A percentile compares a stretch with the other conserved stretches of the same genome.
These are phyloP conservation scores for Sprattus sprattus DNA, from an alignment of 2,113 vertebrate species.

Conservation along the genomic window DNA sequence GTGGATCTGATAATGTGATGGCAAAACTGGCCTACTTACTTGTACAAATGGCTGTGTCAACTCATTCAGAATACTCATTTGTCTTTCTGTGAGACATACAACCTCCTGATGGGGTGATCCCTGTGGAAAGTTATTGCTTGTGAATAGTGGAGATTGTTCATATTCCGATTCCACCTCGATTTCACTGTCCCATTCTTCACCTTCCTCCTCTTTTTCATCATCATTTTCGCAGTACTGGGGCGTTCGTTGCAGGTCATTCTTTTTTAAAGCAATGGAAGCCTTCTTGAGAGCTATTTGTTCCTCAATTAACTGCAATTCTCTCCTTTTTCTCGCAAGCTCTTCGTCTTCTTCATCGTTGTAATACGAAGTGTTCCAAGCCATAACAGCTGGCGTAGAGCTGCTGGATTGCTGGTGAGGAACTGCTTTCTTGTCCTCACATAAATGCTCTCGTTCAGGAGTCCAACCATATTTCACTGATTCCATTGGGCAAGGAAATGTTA, in stretches of 20 bases:
- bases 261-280: conserved; percentile 46
- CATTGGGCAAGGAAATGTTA: background rate
- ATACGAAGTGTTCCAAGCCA: background rate
- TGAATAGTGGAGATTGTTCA: background rate
- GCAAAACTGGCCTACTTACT: background rate
- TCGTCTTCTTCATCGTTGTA: background rate
- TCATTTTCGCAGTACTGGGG: background rate
- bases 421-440: background rate
- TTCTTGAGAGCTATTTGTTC: conserved; percentile 49
- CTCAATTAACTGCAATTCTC: conserved; percentile 47
- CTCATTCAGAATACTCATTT: background rate
- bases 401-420: no score
- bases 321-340: conserved; percentile 51
- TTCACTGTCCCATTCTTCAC: no score
- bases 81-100: background rate
- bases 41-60: background rate
- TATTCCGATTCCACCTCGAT: background rate
- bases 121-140: background rate
- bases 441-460: background rate
- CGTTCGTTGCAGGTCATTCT: background rate
- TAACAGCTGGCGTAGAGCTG: background rate
- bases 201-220: background rate
- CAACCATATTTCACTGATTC: background rate
- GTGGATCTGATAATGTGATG: no score
- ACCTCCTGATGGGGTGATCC: background rate